Conservation (phyloP, 2,888 invertebrate species). For the Congeria kusceri region DNA sequence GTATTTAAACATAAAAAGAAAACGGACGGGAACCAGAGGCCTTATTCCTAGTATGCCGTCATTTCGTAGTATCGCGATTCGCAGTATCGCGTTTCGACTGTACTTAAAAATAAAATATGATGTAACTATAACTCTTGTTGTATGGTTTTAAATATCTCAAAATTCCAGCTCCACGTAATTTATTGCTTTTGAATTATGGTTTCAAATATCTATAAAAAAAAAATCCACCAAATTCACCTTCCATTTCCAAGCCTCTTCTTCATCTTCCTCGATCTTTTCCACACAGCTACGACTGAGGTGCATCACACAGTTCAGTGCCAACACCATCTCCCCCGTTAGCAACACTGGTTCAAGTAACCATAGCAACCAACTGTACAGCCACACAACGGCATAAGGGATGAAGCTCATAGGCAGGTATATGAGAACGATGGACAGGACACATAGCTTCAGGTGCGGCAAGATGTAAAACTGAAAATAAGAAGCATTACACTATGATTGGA, state of each 20-base stretch:
- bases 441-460: constrained; percentile 71
- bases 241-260: constrained; percentile 70
- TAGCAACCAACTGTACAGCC: constrained; percentile 75
- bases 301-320: constrained; percentile 77
- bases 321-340: constrained; percentile 74
- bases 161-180: constrained; percentile 8
- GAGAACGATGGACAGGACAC: constrained; percentile 63
- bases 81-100: no score
- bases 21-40: no score
- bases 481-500: no score
- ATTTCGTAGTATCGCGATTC: no score
- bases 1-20: no score
- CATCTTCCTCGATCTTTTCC: constrained; percentile 72
- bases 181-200: no score
- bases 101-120: no score
- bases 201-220: no score
- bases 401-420: constrained; percentile 75
- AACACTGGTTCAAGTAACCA: constrained; percentile 75
- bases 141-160: no score
- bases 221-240: no score
- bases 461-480: constrained; percentile 65
- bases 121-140: no score
- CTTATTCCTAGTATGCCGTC: no score
- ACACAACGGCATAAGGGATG: constrained; percentile 75
- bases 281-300: constrained; percentile 72